Conservation (phyloP, 2,888 invertebrate genomes). For the Drosophila aldrichi region DNA sequence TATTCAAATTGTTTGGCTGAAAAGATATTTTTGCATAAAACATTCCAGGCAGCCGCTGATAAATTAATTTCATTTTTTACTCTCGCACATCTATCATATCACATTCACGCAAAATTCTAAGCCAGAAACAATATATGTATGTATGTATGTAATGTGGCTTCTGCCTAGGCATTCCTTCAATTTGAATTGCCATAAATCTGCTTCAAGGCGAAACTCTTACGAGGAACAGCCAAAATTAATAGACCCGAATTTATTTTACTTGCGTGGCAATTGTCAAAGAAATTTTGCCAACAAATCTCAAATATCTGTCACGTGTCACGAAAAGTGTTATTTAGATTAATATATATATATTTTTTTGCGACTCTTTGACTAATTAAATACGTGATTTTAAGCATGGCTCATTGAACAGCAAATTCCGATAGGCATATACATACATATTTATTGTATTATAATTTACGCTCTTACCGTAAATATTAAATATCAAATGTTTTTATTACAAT, state of each 20-base stretch:
- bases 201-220: slow-evolving; percentile 23
- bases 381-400: neutral
- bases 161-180: neutral
- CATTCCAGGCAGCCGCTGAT: slow-evolving; percentile 6
- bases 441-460: neutral
- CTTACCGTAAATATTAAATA: slow-evolving; percentile 23
- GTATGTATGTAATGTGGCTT: neutral
- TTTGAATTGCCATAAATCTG: slow-evolving; percentile 60
- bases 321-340: slow-evolving; percentile 2
- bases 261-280: slow-evolving; percentile 19
- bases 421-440: too few relatives aligned
- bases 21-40: slow-evolving; percentile 16
- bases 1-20: slow-evolving; percentile 22
- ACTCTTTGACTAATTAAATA: neutral
- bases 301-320: neutral
- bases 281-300: slow-evolving; percentile 10
- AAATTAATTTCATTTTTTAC: slow-evolving; percentile 24
- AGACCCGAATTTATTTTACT: slow-evolving; percentile 31
- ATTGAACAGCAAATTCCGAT: neutral
- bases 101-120: slow-evolving; percentile 5
- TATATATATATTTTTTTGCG: neutral
- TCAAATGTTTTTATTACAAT: neutral
- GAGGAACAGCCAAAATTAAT: slow-evolving; percentile 29
- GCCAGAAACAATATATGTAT: slow-evolving; percentile 7
- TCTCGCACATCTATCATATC: slow-evolving; percentile 13